Evolutionary conservation across 2,888 invertebrate genomes (phyloP), one percentile per base, ranked within the genome.

Genomic region (Bhutanitis thaidina): DNA sequence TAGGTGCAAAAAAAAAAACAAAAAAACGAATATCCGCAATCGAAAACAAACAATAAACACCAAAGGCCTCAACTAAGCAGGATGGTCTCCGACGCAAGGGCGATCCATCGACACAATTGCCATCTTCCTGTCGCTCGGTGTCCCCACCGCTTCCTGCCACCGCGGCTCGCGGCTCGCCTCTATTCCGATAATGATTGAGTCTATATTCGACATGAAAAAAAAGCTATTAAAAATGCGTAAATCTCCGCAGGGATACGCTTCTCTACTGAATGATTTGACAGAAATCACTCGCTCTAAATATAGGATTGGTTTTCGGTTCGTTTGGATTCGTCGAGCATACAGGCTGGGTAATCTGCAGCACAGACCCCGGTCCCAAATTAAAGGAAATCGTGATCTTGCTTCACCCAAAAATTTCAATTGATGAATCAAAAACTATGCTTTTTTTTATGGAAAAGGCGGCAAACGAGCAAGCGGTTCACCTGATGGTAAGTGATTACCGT

Each of bases 11-110:
- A n/a, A n/a, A n/a, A n/a, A n/a, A 20, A 5, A 20, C 5, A 20
- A 3, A 20, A 20, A 20, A 20, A 3, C 20, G 5, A 3, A 20
- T 20, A 20, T 20, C 20, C 20, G 20, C 5, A 20, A n/a, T 5
- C 25, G 27, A 43, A 35, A 43, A 13, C 44, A 35, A 25, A 35
- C 44, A 35, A 44, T 44, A 44, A 43, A 39, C 53, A 52, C 49
- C 46, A 56, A 56, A 57, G 54, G 55, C 57, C 30, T 49, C 30
- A 30, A 9, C 30, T 37, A 49, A 52, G 69, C 78, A 77, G 80
- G 80, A 82, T 79, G 77, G 74, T 77, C 77, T 69, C 59, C 34
- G 30, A 30, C 60, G 61, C 83, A 84, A 86, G 86, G 85, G 81
- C 82, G 74, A 72, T 71, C 65, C 69, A 65, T 46, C 43, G 41